Conservation (phyloP, 2,888 invertebrate genomes). For the Unio delphinus region DNA sequence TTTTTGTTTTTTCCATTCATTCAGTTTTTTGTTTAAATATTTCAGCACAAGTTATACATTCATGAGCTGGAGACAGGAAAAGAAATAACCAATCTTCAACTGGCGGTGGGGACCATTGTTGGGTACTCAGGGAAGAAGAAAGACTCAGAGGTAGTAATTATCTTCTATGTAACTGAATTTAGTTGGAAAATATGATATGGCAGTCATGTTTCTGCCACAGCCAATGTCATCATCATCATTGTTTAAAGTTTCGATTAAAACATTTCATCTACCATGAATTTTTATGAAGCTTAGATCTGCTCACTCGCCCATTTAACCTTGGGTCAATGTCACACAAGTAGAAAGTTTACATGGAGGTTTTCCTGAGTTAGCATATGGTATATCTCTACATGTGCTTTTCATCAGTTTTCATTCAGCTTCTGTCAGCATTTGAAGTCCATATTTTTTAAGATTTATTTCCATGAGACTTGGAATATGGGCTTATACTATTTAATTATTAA, state of each 20-base stretch:
- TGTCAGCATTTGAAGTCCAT: no score
- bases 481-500: no score
- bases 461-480: no score
- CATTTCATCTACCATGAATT: neutral
- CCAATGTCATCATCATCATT: neutral
- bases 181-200: neutral
- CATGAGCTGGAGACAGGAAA: slow-evolving; percentile 83
- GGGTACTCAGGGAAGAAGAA: slow-evolving; percentile 88
- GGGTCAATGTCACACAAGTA: no score
- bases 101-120: slow-evolving; percentile 89
- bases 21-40: slow-evolving; percentile 23
- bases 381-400: no score
- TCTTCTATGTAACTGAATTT: no score
- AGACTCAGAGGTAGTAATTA: slow-evolving; percentile 78
- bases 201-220: neutral
- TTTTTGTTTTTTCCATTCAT: neutral
- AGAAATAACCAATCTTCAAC: slow-evolving; percentile 81
- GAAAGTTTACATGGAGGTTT: no score
- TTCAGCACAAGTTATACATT: slow-evolving; percentile 86
- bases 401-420: no score
- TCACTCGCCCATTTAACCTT: no score
- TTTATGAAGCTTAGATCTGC: no score
- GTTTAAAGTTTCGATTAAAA: neutral
- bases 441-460: no score
- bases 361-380: no score